phyloP scores from a whole-genome alignment of 2,888 invertebrate genomes.

The Ochropleura plecta region DNA sequence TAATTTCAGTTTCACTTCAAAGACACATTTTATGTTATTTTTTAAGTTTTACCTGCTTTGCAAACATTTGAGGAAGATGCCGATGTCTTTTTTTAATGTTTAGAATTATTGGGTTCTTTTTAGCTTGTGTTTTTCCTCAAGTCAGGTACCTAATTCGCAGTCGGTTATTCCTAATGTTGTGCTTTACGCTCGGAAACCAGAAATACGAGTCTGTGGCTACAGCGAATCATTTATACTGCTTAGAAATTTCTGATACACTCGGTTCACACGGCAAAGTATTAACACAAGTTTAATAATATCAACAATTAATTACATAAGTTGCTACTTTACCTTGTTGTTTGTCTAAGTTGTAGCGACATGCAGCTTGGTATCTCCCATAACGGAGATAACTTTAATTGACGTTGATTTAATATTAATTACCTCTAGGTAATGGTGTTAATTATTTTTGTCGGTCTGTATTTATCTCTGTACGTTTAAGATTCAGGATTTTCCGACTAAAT shows the following conservation, averaged over 20 bases:
- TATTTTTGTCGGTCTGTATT: not conserved
- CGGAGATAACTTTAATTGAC: not conserved
- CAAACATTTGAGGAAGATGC: not conserved
- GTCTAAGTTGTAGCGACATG: not conserved
- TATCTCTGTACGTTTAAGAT: slow-evolving; percentile 1
- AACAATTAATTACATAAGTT: not conserved
- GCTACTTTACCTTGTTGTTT: slow-evolving; percentile 12
- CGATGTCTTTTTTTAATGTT: not conserved
- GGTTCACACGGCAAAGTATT: slow-evolving; percentile 1
- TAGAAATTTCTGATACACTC: slow-evolving; percentile 1
- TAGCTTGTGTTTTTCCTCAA: slow-evolving; percentile 21
- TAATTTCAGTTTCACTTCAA: not conserved
- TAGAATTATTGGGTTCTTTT: not conserved
- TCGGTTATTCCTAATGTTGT: slow-evolving; percentile 19
- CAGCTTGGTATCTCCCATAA: not conserved
- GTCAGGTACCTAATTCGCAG: not conserved
- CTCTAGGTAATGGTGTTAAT: not conserved
- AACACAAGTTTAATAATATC: not conserved
- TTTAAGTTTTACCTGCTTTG: not conserved
- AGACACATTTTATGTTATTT: not conserved
- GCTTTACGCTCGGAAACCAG: slow-evolving; percentile 26
- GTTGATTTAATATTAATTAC: not conserved
- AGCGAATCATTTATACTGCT: not conserved
- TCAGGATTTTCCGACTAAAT: slow-evolving; percentile 8
- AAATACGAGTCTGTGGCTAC: slow-evolving; percentile 34